Conservation (phyloP, 2,113 vertebrate species). For the Aix galericulata region DNA sequence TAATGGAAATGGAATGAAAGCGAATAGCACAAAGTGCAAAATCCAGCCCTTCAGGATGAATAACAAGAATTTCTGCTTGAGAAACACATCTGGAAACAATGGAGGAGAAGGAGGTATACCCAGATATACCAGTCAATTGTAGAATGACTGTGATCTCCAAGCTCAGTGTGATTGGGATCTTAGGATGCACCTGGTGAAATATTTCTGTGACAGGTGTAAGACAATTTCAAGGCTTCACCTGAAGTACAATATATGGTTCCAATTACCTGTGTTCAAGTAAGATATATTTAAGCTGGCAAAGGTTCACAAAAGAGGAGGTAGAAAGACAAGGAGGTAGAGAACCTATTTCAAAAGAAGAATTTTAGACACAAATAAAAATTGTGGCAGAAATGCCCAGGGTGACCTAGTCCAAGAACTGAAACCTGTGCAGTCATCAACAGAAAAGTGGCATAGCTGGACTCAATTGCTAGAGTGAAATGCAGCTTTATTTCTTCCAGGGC, state of each 20-base stretch:
- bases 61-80: conserved; percentile 2
- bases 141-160: background rate
- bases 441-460: background rate
- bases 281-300: background rate
- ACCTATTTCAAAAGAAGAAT: background rate
- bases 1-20: conserved; percentile 63
- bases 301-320: background rate
- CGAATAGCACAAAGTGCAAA: conserved; percentile 8
- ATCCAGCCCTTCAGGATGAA: background rate
- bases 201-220: background rate
- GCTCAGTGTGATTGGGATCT: background rate
- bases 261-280: background rate
- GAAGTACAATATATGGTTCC: background rate
- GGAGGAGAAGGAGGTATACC: background rate
- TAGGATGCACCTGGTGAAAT: background rate
- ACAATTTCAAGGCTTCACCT: background rate
- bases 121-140: background rate
- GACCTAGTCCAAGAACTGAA: background rate
- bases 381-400: background rate
- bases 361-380: background rate
- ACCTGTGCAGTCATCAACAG: background rate
- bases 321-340: background rate
- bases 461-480: background rate
- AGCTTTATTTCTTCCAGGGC: background rate
- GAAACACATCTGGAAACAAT: background rate